These are phyloP conservation scores for Cosmia pyralina DNA, from an alignment of 2,888 invertebrate species.

Conservation along the genomic window DNA sequence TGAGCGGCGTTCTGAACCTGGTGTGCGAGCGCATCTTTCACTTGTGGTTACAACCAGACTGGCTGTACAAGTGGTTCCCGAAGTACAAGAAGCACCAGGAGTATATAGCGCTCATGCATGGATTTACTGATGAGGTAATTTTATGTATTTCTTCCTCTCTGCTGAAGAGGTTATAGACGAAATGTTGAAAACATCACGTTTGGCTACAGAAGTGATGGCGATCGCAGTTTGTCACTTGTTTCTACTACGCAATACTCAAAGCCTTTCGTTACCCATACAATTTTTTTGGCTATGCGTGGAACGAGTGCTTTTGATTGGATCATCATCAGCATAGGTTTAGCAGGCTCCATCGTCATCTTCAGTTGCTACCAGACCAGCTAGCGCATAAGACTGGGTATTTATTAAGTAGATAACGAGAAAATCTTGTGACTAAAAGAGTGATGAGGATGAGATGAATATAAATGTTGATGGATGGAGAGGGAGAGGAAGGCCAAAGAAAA, in stretches of 20 bases:
- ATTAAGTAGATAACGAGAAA: background rate
- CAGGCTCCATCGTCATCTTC: background rate
- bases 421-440: too few species aligned
- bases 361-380: too few species aligned
- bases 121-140: conserved; percentile 88
- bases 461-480: too few species aligned
- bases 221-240: too few species aligned
- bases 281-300: background rate
- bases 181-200: background rate
- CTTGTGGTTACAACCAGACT: conserved; percentile 87
- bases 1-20: conserved; percentile 75
- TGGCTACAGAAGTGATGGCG: background rate
- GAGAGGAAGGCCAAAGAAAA: too few species aligned
- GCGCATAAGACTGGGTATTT: background rate
- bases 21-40: conserved; percentile 83
- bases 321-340: background rate
- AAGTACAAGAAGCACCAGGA: conserved; percentile 87
- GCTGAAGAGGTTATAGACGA: background rate
- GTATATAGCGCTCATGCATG: conserved; percentile 89
- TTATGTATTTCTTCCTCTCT: background rate
- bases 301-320: background rate
- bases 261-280: background rate
- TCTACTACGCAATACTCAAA: background rate
- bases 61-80: conserved; percentile 89
- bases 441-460: too few species aligned